phyloP scores from a whole-genome alignment of 2,113 vertebrate genomes.

The Aphelocoma coerulescens region DNA sequence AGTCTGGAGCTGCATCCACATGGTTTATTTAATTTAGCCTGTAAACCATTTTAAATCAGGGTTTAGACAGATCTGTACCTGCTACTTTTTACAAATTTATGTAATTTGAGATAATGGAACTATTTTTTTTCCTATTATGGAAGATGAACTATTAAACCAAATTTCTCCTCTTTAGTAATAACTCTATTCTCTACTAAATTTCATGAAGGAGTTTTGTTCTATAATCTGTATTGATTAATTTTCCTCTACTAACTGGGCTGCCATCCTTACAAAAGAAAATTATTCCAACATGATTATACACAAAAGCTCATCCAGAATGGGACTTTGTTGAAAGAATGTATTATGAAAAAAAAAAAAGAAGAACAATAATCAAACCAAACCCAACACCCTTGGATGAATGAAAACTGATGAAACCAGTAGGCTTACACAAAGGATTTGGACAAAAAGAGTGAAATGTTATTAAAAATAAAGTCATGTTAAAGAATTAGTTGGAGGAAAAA shows the following conservation, averaged over 20 bases:
- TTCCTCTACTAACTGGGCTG: not conserved
- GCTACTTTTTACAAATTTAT: not conserved
- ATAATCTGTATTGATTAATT: not conserved
- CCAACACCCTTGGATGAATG: not conserved
- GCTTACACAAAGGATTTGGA: not conserved
- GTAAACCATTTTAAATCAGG: not conserved
- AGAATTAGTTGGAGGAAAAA: not conserved
- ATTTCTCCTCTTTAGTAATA: not conserved
- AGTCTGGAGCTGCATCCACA: not conserved
- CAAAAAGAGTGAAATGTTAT: not conserved
- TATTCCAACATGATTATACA: not conserved
- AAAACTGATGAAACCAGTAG: not conserved
- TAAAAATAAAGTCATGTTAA: not conserved
- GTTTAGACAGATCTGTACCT: not conserved
- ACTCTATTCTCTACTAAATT: not conserved
- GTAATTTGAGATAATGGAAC: not conserved
- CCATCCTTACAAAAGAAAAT: not conserved
- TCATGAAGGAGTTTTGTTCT: not conserved
- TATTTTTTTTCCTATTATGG: not conserved
- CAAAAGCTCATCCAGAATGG: not conserved
- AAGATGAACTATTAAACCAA: not conserved
- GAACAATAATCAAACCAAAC: not conserved
- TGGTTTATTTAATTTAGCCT: not conserved
- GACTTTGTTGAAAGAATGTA: not conserved
- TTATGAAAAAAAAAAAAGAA: not conserved